phyloP scores from a whole-genome alignment of 2,888 invertebrate species.

The Cactoblastis cactorum region DNA sequence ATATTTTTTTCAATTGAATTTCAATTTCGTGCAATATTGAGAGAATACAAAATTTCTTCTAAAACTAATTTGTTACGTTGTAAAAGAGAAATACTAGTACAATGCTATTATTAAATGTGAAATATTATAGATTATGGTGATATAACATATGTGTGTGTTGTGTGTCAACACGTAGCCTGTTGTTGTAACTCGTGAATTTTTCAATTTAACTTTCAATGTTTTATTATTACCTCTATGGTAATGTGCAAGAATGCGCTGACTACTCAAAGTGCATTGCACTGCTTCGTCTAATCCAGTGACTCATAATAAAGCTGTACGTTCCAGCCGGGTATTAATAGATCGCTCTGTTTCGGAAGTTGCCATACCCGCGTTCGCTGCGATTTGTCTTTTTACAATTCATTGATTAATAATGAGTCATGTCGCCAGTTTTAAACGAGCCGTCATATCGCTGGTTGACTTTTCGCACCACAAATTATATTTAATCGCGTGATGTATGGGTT shows the following conservation, averaged over 20 bases:
- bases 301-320: constrained; percentile 27
- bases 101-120: too few species aligned
- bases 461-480: constrained; percentile 33
- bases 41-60: too few species aligned
- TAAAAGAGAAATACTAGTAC: too few species aligned
- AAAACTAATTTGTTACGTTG: too few species aligned
- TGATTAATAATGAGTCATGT: constrained; percentile 26
- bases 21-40: too few species aligned
- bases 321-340: constrained; percentile 29
- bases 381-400: constrained; percentile 25
- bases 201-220: neutral
- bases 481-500: constrained; percentile 33
- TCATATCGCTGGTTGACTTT: constrained; percentile 25
- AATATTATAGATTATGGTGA: too few species aligned
- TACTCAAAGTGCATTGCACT: constrained; percentile 22
- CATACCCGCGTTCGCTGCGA: constrained; percentile 20
- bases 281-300: constrained; percentile 29
- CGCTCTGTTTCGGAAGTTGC: constrained; percentile 26
- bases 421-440: constrained; percentile 11
- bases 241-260: constrained; percentile 11
- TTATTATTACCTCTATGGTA: neutral
- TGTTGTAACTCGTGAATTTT: neutral
- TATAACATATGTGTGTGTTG: neutral
- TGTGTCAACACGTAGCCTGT: too few species aligned
- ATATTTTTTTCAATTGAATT: neutral